Percentiles rank a stretch among this genome's conserved stretches.
Conservation (phyloP, 2,888 invertebrate genomes). For the Erebia ligea region DNA sequence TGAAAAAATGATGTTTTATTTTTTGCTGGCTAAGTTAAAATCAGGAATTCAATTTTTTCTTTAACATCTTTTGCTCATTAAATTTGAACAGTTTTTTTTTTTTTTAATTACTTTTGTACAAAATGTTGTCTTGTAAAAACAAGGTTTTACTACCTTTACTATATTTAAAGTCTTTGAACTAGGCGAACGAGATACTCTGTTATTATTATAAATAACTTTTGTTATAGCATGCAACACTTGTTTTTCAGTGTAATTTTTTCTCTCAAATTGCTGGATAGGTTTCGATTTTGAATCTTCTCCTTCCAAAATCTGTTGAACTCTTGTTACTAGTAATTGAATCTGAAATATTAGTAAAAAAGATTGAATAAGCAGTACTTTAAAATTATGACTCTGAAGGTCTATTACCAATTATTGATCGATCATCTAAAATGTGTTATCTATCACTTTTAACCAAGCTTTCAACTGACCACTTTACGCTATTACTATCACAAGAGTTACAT, state of each 20-base stretch:
- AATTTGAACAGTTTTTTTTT: too few species aligned
- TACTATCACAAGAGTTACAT: too few species aligned
- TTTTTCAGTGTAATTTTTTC: constrained; percentile 40
- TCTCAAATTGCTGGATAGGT: constrained; percentile 14
- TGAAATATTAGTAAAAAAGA: constrained; percentile 34
- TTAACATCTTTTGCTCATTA: too few species aligned
- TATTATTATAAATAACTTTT: constrained; percentile 53
- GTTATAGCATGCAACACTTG: constrained; percentile 54
- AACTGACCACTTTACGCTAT: too few species aligned
- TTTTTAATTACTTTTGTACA: too few species aligned
- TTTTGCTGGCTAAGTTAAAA: not conserved
- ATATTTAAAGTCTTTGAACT: constrained; percentile 57
- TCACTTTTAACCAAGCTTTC: too few species aligned
- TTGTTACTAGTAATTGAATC: constrained; percentile 47
- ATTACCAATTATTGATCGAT: too few species aligned
- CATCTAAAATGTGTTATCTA: too few species aligned
- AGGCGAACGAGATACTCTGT: constrained; percentile 47
- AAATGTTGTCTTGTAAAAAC: not conserved
- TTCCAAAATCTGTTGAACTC: constrained; percentile 45
- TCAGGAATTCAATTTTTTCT: too few species aligned
- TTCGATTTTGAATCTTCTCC: constrained; percentile 24
- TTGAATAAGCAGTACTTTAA: too few species aligned
- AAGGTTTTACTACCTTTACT: constrained; percentile 49
- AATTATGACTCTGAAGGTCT: too few species aligned
- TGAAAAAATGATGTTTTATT: constrained; percentile 66